Conservation (phyloP, 2,113 vertebrate species). For the Azemiops feae region DNA sequence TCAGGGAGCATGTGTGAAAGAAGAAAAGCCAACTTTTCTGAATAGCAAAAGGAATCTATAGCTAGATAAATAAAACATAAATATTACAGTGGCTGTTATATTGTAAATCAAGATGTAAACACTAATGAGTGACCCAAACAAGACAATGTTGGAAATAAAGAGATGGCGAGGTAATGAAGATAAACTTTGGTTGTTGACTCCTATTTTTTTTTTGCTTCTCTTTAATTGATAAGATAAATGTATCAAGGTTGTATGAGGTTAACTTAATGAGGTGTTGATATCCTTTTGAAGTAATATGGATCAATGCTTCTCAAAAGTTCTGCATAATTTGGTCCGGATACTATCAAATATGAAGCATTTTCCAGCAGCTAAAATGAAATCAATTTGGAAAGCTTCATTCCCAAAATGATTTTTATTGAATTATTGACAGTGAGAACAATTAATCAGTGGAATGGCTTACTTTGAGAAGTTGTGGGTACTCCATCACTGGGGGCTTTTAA, state of each 20-base stretch:
- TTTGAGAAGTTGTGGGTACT: too few relatives aligned
- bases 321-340: constrained; percentile 28
- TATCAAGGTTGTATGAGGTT: constrained; percentile 20
- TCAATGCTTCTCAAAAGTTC: constrained; percentile 12
- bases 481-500: too few relatives aligned
- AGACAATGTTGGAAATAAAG: not conserved
- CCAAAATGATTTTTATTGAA: constrained; percentile 65
- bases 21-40: not conserved
- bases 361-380: constrained; percentile 44
- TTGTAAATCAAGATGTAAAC: not conserved
- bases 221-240: not conserved
- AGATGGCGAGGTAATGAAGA: not conserved
- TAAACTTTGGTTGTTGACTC: not conserved
- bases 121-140: not conserved
- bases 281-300: not conserved
- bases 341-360: constrained; percentile 44
- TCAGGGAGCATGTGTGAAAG: not conserved
- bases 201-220: not conserved
- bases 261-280: not conserved
- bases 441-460: too few relatives aligned
- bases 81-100: not conserved
- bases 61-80: not conserved
- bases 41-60: not conserved
- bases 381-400: constrained; percentile 62
- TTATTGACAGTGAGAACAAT: constrained; percentile 2